Conservation (phyloP, 2,888 invertebrate genomes). For the Neoaliturus tenellus region DNA sequence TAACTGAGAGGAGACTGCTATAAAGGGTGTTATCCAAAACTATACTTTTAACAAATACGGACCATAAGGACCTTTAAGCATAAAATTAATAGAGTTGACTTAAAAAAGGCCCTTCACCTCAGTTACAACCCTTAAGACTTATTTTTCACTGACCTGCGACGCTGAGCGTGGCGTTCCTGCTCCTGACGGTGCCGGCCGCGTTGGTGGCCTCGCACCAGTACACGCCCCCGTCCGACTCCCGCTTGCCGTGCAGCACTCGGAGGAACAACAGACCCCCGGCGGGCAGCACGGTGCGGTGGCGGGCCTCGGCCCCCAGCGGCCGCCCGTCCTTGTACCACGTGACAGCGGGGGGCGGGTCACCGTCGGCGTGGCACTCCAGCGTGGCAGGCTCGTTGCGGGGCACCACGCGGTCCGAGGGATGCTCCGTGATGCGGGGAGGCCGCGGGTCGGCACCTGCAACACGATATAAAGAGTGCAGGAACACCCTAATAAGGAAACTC, state of each 20-base stretch:
- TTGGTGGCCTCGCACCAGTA: constrained; percentile 35
- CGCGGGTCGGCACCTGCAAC: constrained; percentile 77
- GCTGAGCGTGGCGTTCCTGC: constrained; percentile 36
- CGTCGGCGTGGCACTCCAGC: constrained; percentile 97
- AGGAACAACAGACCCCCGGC: constrained; percentile 31
- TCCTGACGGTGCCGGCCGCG: constrained; percentile 1
- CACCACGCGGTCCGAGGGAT: constrained; percentile 97
- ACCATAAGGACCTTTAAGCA: too few species aligned
- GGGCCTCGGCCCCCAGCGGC: constrained; percentile 81
- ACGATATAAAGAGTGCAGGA: not conserved
- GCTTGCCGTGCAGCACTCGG: constrained; percentile 17
- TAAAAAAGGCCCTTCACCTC: too few species aligned
- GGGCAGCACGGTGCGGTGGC: constrained; percentile 35
- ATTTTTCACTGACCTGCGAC: constrained; percentile 17
- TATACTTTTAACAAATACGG: too few species aligned
- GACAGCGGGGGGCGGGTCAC: constrained; percentile 92
- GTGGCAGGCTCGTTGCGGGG: constrained; percentile 98
- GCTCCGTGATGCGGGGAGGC: constrained; percentile 96
- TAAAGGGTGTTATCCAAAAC: too few species aligned
- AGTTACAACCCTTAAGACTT: too few species aligned
- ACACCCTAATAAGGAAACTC: too few species aligned
- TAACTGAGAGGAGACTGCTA: too few species aligned
- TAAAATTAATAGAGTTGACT: too few species aligned
- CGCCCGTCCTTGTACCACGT: constrained; percentile 95
- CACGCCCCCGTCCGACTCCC: constrained; percentile 27